Evolutionary conservation across 2,113 vertebrate genomes (phyloP).

Genomic region (Tychaedon coryphoeus): DNA sequence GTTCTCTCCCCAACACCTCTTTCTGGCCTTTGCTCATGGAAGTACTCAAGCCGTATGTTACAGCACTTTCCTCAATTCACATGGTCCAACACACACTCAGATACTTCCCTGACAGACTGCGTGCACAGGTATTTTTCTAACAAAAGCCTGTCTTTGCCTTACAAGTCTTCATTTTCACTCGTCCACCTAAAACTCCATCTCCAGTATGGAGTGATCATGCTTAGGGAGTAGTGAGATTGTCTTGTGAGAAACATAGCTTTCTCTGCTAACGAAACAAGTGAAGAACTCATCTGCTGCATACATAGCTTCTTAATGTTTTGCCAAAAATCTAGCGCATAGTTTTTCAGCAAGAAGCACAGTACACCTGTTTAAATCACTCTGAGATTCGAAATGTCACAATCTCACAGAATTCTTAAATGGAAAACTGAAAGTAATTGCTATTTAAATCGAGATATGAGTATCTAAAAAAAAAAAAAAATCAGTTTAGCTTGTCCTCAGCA

Average conservation of each 20-base stretch:
- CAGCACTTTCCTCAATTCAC: background rate
- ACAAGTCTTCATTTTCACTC: background rate
- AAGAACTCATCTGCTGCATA: background rate
- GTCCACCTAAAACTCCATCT: background rate
- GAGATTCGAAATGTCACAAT: background rate
- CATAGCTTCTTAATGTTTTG: background rate
- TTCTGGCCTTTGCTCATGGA: background rate
- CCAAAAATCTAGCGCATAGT: background rate
- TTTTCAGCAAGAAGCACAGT: background rate
- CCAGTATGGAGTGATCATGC: rapidly evolving
- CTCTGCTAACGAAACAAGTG: background rate
- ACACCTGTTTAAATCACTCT: background rate
- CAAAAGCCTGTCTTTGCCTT: background rate
- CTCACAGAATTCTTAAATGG: background rate
- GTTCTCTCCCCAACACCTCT: background rate
- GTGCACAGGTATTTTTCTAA: background rate
- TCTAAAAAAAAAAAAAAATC: background rate
- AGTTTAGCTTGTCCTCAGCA: background rate
- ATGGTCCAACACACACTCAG: background rate
- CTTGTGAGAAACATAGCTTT: background rate
- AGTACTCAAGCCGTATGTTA: rapidly evolving
- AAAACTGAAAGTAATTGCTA: background rate
- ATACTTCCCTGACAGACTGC: background rate
- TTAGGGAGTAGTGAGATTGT: background rate
- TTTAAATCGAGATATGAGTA: background rate